Evolutionary conservation across 2,797 vertebrate species (phyloP).

Genomic region (Eupleurogrammus muticus): DNA sequence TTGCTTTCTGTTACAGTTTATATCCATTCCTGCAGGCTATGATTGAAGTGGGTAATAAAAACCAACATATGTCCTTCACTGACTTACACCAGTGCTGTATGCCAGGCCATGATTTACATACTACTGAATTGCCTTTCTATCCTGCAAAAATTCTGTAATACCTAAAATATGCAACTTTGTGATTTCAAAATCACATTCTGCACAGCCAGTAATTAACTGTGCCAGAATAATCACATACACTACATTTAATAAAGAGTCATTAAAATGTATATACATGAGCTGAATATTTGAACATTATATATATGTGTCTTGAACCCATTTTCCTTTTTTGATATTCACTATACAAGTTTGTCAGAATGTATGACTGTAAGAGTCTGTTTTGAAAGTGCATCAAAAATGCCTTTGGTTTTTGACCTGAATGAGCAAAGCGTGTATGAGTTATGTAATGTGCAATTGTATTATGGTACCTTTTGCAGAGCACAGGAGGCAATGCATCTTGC

Average conservation of each 20-base stretch:
- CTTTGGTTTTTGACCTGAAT: background rate
- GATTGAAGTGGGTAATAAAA: slow-evolving; percentile 44
- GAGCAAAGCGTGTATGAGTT: background rate
- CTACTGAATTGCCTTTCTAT: background rate
- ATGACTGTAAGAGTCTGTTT: background rate
- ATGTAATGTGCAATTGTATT: background rate
- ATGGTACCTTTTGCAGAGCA: slow-evolving; percentile 13
- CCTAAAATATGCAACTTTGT: slow-evolving; percentile 4
- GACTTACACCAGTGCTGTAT: background rate
- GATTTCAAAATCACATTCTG: background rate
- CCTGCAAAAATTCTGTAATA: slow-evolving; percentile 1
- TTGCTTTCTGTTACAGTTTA: slow-evolving; percentile 58
- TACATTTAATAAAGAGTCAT: background rate
- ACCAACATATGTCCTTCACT: slow-evolving; percentile 32
- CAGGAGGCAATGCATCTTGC: slow-evolving; percentile 36
- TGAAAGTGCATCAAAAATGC: background rate
- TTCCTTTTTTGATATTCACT: background rate
- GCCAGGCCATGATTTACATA: background rate
- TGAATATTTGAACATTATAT: too few species aligned
- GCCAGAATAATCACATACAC: background rate
- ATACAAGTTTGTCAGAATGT: background rate
- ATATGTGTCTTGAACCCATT: background rate
- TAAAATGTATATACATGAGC: background rate
- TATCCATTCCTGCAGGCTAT: slow-evolving; percentile 27
- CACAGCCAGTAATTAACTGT: background rate